Conservation (phyloP, 2,113 vertebrate species). For the Caretta caretta region DNA sequence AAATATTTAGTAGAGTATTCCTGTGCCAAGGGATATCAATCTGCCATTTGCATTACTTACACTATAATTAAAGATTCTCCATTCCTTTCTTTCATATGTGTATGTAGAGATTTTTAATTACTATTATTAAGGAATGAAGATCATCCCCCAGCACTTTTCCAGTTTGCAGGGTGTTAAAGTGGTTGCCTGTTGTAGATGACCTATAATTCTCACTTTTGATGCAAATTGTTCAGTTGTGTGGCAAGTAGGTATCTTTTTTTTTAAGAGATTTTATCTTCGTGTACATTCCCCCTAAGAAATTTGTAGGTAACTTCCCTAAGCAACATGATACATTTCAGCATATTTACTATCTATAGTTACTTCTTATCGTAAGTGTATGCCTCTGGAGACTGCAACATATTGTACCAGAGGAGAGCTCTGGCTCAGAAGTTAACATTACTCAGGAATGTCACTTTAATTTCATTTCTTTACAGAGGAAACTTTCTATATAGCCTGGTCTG, state of each 20-base stretch:
- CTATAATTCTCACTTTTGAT: neutral
- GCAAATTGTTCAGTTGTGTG: neutral
- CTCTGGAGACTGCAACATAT: neutral
- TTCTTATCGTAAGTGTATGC: neutral
- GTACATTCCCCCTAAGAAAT: neutral
- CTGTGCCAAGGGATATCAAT: conserved; percentile 76
- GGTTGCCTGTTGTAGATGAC: neutral
- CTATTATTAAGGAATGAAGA: conserved; percentile 6
- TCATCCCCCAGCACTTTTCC: conserved; percentile 26
- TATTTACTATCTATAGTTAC: neutral
- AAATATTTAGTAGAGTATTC: conserved; percentile 72
- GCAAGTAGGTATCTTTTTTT: neutral
- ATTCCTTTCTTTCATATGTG: conserved; percentile 58
- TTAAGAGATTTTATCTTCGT: neutral
- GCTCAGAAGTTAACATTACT: neutral
- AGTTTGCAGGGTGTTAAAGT: conserved; percentile 3
- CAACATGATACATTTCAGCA: neutral
- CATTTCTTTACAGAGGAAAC: neutral
- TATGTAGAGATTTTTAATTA: conserved; percentile 63
- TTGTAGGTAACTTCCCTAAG: neutral
- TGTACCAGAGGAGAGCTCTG: neutral
- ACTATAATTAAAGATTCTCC: conserved; percentile 71
- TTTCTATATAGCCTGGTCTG: neutral
- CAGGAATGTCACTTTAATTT: neutral
- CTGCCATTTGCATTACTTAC: conserved; percentile 72